phyloP scores from a whole-genome alignment of 2,888 invertebrate species.

The Oligia latruncula region DNA sequence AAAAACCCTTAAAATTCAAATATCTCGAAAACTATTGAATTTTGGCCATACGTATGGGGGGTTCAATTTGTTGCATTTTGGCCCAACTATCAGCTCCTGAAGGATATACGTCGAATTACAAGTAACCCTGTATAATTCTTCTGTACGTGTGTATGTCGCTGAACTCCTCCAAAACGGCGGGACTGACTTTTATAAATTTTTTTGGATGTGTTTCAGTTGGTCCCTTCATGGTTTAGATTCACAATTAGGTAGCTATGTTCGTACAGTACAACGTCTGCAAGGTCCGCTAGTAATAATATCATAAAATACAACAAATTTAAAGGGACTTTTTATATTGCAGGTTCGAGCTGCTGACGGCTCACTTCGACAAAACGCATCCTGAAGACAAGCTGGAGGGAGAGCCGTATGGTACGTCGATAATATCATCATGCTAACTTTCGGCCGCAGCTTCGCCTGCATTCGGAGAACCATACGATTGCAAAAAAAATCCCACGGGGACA shows the following conservation, averaged over 20 bases:
- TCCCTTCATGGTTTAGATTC: neutral
- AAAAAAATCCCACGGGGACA: neutral
- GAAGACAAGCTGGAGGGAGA: constrained; percentile 87
- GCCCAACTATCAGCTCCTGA: too few relatives aligned
- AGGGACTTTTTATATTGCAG: constrained; percentile 66
- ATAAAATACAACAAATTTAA: neutral
- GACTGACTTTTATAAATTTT: too few relatives aligned
- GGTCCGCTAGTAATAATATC: neutral
- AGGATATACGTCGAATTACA: too few relatives aligned
- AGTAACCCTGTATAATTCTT: too few relatives aligned
- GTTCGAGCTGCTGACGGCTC: constrained; percentile 83
- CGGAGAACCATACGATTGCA: neutral
- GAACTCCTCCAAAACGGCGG: too few relatives aligned
- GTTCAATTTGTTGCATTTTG: too few relatives aligned
- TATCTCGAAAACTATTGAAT: too few relatives aligned
- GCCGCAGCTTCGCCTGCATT: neutral
- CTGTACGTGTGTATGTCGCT: neutral
- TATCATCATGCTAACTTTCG: neutral
- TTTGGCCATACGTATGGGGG: too few relatives aligned
- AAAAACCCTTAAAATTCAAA: too few relatives aligned
- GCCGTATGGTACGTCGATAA: constrained; percentile 79
- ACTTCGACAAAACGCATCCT: constrained; percentile 84
- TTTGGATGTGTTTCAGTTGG: too few relatives aligned
- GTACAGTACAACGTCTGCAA: too few relatives aligned
- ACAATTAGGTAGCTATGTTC: neutral